These are phyloP conservation scores for Eristalis intricaria DNA, from an alignment of 2,888 invertebrate genomes.

Conservation along the genomic window DNA sequence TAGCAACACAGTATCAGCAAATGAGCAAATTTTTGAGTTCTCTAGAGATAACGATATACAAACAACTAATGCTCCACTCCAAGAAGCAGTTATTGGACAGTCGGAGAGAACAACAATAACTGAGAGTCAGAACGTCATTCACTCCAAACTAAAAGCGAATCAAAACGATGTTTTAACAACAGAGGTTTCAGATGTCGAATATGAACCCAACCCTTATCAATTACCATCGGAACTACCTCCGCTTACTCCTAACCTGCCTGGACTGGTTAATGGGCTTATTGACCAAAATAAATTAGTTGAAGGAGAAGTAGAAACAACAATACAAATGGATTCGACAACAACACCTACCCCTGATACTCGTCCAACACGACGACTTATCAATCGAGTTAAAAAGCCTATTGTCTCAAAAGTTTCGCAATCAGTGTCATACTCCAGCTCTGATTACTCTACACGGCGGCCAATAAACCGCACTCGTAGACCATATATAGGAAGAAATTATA, in stretches of 20 bases:
- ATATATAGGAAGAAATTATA: conserved; percentile 76
- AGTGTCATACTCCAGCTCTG: conserved; percentile 78
- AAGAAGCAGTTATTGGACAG: conserved; percentile 35
- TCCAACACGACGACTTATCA: conserved; percentile 82
- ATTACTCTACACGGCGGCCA: conserved; percentile 77
- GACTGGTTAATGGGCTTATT: conserved; percentile 84
- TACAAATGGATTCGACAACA: conserved; percentile 81
- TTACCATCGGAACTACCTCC: conserved; percentile 83
- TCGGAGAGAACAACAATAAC: conserved; percentile 67
- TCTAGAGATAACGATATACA: conserved; percentile 58
- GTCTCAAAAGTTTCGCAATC: conserved; percentile 78
- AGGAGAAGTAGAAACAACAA: conserved; percentile 73
- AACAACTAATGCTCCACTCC: conserved; percentile 23
- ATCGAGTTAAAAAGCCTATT: conserved; percentile 83
- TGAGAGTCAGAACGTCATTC: conserved; percentile 76
- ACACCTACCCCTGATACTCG: conserved; percentile 77
- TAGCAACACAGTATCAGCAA: conserved; percentile 74
- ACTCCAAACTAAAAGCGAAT: conserved; percentile 73
- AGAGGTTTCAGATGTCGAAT: conserved; percentile 80
- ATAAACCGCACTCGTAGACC: conserved; percentile 81
- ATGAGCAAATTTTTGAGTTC: conserved; percentile 57
- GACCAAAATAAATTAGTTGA: conserved; percentile 80
- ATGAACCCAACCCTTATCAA: conserved; percentile 82
- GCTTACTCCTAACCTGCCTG: conserved; percentile 84
- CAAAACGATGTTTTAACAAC: conserved; percentile 77